Percentiles rank a stretch among this genome's conserved stretches.
phyloP scores from a whole-genome alignment of 1,140 invertebrate species.

The Solen grandis region DNA sequence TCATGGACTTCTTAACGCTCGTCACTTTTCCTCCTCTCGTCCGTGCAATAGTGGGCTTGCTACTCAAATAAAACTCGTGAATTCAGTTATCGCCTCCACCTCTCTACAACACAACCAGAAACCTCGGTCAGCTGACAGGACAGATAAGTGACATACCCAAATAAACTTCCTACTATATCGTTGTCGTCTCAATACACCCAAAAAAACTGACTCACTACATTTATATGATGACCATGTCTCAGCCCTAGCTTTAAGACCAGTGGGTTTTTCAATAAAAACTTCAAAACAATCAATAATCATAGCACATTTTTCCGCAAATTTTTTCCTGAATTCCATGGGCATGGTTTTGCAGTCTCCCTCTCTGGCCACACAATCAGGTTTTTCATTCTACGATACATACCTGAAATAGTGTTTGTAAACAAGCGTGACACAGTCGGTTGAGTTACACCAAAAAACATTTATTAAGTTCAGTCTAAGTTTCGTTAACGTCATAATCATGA shows the following conservation, averaged over 20 bases:
- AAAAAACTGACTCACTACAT: too few relatives aligned
- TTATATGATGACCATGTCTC: constrained; percentile 44
- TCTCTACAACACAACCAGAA: too few relatives aligned
- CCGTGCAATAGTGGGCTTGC: too few relatives aligned
- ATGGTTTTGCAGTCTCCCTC: constrained; percentile 11
- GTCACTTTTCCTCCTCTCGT: too few relatives aligned
- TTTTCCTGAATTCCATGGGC: constrained; percentile 15
- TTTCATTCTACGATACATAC: constrained; percentile 22
- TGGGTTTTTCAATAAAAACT: constrained; percentile 26
- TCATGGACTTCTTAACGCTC: too few relatives aligned
- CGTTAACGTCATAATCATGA: neutral
- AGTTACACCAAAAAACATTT: neutral
- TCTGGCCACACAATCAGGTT: constrained; percentile 2
- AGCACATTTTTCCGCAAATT: constrained; percentile 17
- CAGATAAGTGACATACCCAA: too few relatives aligned
- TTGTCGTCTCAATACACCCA: too few relatives aligned
- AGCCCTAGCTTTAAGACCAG: neutral
- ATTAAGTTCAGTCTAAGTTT: neutral
- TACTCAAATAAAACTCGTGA: too few relatives aligned
- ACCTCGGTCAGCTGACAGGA: too few relatives aligned
- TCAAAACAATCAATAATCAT: too few relatives aligned
- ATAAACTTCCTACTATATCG: too few relatives aligned
- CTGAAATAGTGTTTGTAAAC: neutral
- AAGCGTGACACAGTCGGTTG: neutral
- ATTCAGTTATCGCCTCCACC: too few relatives aligned